These are phyloP conservation scores for Otus sunia DNA, from an alignment of 2,113 vertebrate genomes.

Conservation along the genomic window DNA sequence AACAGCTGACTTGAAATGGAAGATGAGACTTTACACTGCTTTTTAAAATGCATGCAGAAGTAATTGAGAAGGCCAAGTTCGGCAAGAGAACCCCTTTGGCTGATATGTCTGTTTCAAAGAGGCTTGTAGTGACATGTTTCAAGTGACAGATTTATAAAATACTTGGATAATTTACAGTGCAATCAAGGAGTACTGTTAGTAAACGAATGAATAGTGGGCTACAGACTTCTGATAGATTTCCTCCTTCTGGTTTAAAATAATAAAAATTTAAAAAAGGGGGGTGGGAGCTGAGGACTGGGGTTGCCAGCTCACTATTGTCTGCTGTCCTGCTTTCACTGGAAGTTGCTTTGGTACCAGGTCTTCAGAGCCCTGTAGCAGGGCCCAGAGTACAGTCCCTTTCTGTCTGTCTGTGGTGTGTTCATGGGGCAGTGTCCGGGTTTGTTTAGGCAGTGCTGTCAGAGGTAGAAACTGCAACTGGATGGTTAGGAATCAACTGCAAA, in stretches of 20 bases:
- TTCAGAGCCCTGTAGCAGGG: neutral
- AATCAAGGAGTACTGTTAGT: neutral
- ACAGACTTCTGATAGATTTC: neutral
- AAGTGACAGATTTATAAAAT: neutral
- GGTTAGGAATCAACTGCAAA: neutral
- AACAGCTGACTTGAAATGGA: constrained; percentile 58
- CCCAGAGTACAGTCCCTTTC: neutral
- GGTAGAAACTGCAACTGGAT: neutral
- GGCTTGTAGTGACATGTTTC: neutral
- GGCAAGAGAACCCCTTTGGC: neutral
- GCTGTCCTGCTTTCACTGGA: neutral
- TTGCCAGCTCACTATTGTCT: neutral
- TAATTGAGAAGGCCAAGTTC: neutral
- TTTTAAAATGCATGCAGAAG: neutral
- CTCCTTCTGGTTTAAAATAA: neutral
- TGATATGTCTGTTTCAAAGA: neutral
- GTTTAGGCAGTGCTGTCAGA: neutral
- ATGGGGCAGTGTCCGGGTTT: neutral
- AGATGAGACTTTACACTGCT: constrained; percentile 14
- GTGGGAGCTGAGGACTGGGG: neutral
- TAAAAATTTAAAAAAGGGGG: neutral
- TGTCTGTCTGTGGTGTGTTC: neutral
- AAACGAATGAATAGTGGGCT: neutral
- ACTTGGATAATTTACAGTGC: neutral
- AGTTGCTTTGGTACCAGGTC: neutral